A percentile compares a stretch with the other conserved stretches of the same genome.
Evolutionary conservation across 2,888 invertebrate species (phyloP).

Genomic region (Watsonalla cultraria): DNA sequence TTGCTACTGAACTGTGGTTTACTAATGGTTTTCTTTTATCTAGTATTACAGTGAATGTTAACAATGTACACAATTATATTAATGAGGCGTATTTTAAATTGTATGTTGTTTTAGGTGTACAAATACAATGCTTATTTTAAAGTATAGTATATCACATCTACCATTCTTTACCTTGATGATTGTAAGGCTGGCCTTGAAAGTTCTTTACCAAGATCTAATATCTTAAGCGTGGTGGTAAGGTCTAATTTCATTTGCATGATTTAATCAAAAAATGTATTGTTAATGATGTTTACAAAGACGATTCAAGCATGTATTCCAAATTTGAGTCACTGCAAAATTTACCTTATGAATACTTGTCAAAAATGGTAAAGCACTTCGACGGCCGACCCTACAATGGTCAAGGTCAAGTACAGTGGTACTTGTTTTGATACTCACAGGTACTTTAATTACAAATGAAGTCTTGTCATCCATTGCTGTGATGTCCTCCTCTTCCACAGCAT

Average conservation of each 20-base stretch:
- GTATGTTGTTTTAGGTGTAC: not conserved
- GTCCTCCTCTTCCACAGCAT: constrained; percentile 79
- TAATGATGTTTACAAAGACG: no score
- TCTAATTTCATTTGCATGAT: no score
- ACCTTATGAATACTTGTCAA: no score
- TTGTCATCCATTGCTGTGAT: constrained; percentile 63
- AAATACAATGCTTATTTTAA: not conserved
- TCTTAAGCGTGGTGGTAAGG: no score
- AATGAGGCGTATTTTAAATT: not conserved
- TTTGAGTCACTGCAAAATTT: no score
- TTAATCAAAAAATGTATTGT: no score
- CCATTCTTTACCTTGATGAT: no score
- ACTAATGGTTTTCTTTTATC: not conserved
- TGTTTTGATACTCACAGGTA: constrained; percentile 66
- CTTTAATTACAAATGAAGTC: constrained; percentile 82
- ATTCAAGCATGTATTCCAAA: no score
- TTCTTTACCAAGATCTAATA: no score
- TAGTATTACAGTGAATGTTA: not conserved
- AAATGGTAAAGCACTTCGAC: not conserved
- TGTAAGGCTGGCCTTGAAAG: no score
- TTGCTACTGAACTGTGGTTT: not conserved
- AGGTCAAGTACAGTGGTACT: not conserved
- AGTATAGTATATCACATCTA: no score
- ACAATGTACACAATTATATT: not conserved
- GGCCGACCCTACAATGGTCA: not conserved